Evolutionary conservation across 2,797 vertebrate genomes (phyloP).

Genomic region (Aplochiton taeniatus): DNA sequence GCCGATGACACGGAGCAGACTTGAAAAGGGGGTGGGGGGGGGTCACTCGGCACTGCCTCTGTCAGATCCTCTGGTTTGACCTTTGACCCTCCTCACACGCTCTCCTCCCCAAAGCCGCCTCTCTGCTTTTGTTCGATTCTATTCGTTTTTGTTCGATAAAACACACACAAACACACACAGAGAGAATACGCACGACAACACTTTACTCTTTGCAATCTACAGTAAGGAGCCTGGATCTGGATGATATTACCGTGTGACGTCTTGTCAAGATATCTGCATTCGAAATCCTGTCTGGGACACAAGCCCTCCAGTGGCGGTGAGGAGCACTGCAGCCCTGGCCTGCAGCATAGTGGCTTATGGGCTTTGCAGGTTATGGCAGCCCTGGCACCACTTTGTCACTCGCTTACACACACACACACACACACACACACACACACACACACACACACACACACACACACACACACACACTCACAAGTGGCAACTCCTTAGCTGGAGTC

Average conservation of each 20-base stretch:
- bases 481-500: slow-evolving; percentile 35
- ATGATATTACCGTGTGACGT: no score
- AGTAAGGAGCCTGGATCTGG: no score
- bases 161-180: neutral
- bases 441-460: slow-evolving; percentile 14
- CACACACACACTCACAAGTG: slow-evolving; percentile 21
- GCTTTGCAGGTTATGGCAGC: slow-evolving; percentile 52
- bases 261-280: no score
- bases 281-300: slow-evolving; percentile 11
- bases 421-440: slow-evolving; percentile 24
- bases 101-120: slow-evolving; percentile 1
- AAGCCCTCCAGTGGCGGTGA: slow-evolving; percentile 37
- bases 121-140: slow-evolving; percentile 1
- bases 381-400: slow-evolving; percentile 35
- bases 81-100: slow-evolving; percentile 20
- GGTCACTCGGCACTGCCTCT: slow-evolving; percentile 29
- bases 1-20: slow-evolving; percentile 21
- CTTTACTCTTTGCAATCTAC: neutral
- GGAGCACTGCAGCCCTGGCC: slow-evolving; percentile 11
- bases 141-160: neutral
- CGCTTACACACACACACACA: slow-evolving; percentile 14
- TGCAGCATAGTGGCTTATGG: slow-evolving; percentile 28
- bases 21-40: slow-evolving; percentile 37
- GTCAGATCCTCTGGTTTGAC: slow-evolving; percentile 38
- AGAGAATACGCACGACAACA: neutral